Conservation (phyloP, 1,140 invertebrate genomes). For the Eriosoma lanigerum region DNA sequence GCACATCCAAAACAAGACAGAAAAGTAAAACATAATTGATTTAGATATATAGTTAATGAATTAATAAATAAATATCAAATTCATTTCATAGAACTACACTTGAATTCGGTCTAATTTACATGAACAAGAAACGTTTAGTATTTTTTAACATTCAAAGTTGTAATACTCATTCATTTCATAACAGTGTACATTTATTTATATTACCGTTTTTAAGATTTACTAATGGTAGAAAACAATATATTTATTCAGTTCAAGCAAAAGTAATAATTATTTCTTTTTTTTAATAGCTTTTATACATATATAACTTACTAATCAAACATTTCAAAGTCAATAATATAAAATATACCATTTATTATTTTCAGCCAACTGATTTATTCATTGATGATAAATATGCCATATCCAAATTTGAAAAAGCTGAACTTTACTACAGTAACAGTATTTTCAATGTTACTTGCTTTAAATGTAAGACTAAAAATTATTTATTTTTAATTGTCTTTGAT, state of each 20-base stretch:
- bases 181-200: conserved; percentile 14
- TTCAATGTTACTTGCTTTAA: conserved; percentile 2
- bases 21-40: not conserved
- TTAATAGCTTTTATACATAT: too few relatives aligned
- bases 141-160: not conserved
- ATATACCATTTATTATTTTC: not conserved
- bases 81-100: not conserved
- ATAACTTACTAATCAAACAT: not conserved
- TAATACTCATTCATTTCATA: not conserved
- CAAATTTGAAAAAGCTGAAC: conserved; percentile 12
- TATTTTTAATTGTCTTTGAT: not conserved
- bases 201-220: conserved; percentile 19
- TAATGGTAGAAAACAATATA: not conserved
- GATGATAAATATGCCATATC: too few relatives aligned
- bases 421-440: not conserved
- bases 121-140: not conserved
- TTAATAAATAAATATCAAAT: not conserved
- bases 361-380: not conserved
- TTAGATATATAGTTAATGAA: not conserved
- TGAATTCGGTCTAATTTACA: not conserved
- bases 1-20: not conserved
- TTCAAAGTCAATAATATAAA: not conserved
- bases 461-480: too few relatives aligned
- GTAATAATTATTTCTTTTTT: conserved; percentile 9
- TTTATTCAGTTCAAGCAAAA: conserved; percentile 18